Conservation (phyloP, 2,797 vertebrate genomes). For the Sorex maritimensis region DNA sequence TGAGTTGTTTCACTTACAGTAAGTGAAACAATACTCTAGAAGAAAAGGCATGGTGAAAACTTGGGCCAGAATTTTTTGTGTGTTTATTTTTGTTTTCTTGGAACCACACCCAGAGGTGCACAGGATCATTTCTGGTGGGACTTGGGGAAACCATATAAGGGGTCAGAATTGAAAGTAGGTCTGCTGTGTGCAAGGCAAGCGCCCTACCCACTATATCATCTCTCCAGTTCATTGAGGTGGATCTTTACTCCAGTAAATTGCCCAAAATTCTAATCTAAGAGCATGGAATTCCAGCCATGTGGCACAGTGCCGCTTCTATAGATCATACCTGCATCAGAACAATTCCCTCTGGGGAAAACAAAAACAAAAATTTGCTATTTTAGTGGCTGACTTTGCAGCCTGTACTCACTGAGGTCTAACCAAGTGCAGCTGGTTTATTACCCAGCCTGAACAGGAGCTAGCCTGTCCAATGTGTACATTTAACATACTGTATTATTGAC, state of each 20-base stretch:
- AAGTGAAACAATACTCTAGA: not conserved
- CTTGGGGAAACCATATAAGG: too few relatives aligned
- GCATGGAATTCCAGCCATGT: not conserved
- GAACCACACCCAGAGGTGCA: not conserved
- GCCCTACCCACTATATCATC: too few relatives aligned
- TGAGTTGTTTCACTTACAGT: too few relatives aligned
- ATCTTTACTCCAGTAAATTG: too few relatives aligned
- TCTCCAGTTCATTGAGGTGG: too few relatives aligned
- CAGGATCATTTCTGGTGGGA: not conserved
- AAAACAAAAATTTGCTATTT: not conserved
- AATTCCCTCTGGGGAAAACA: conserved; percentile 21
- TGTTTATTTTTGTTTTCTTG: too few relatives aligned
- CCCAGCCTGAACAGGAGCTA: conserved; percentile 82
- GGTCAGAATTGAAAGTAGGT: too few relatives aligned
- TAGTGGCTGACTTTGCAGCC: not conserved
- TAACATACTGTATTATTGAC: conserved; percentile 80
- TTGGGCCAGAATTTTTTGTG: conserved; percentile 10
- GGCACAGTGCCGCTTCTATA: not conserved
- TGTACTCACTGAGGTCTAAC: conserved; percentile 12
- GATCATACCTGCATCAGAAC: not conserved
- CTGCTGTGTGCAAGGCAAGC: too few relatives aligned
- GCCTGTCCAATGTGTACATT: conserved; percentile 75
- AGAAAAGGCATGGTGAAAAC: conserved; percentile 1
- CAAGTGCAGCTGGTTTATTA: conserved; percentile 60
- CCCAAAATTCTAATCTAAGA: not conserved